Evolutionary conservation across 2,113 vertebrate genomes (phyloP), one percentile per base, ranked within the genome.

Genomic region (Planiliza haematocheilus): DNA sequence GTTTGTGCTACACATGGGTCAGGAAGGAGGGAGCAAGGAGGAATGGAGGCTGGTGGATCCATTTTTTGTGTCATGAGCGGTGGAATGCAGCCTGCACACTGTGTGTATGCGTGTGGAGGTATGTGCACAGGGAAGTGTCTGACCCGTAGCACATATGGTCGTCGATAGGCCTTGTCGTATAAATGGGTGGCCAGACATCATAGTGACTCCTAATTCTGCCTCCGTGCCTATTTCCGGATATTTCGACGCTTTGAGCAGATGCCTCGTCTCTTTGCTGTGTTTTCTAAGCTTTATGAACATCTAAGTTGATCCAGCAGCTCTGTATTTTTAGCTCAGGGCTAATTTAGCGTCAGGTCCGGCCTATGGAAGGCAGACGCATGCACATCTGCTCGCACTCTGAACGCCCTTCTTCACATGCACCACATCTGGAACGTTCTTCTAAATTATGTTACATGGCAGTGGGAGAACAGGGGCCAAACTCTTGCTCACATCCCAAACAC

Each of bases 1-100:
- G 84, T 91, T 86, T 88, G 83, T 56, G 77, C 67, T 70, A 81
- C 82, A 84, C 63, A 73, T 43, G 65, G 61, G 57, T 77, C 63
- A 71, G 62, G 58, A 64, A 48, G 45, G 59, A 73, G 71, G 52
- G 78, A 62, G 63, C 49, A 57, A 0, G 16, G n/a, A 85, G 70
- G 60, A 78, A 79, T 52, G 74, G 66, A 81, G 59, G 82, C 70
- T 80, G 79, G 63, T 68, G 21, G 79, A 75, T 73, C 56, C 75
- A 79, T 69, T 48, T 72, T 81, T 61, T 60, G 61, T 84, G 73
- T 72, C 74, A 85, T 68, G 58, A 74, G 77, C 73, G 68, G 52
- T 73, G 49, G 74, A 77, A 73, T 61, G 37, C 18, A 7, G 49
- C 7, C 0, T 58, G 18, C 21, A 21, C 14, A 7, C 10, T 48